Evolutionary conservation across 1,140 invertebrate genomes (phyloP).

Genomic region (Platyscapa corneri): DNA sequence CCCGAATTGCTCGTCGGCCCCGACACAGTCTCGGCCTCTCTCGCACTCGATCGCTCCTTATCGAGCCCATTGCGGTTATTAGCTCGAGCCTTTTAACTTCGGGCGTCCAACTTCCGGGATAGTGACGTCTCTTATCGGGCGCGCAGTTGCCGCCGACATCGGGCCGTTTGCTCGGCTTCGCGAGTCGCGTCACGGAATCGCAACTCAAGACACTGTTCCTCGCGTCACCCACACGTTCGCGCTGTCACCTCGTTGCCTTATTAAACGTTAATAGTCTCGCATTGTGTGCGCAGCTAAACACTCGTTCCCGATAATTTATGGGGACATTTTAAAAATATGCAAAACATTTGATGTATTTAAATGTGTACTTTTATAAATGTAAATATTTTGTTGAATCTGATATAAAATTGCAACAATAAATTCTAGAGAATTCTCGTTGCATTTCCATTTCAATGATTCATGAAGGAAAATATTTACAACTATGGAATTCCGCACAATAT

Average conservation of each 20-base stretch:
- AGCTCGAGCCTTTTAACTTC: too few relatives aligned
- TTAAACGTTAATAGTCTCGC: background rate
- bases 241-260: background rate
- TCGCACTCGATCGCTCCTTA: too few relatives aligned
- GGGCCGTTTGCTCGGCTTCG: too few relatives aligned
- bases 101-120: too few relatives aligned
- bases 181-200: too few relatives aligned
- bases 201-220: background rate
- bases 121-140: too few relatives aligned
- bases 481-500: conserved; percentile 53
- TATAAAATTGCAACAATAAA: conserved; percentile 54
- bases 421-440: conserved; percentile 40
- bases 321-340: conserved; percentile 31
- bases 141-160: too few relatives aligned
- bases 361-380: conserved; percentile 31
- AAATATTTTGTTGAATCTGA: conserved; percentile 52
- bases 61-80: too few relatives aligned
- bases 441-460: conserved; percentile 55
- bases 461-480: conserved; percentile 55
- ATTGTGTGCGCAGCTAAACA: background rate
- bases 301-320: conserved; percentile 39
- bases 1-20: too few relatives aligned
- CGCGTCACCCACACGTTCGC: too few relatives aligned
- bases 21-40: too few relatives aligned
- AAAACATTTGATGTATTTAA: conserved; percentile 38